Evolutionary conservation across 2,113 vertebrate genomes (phyloP), one percentile per base, ranked within the genome.

Genomic region (Spea multiplicata): DNA sequence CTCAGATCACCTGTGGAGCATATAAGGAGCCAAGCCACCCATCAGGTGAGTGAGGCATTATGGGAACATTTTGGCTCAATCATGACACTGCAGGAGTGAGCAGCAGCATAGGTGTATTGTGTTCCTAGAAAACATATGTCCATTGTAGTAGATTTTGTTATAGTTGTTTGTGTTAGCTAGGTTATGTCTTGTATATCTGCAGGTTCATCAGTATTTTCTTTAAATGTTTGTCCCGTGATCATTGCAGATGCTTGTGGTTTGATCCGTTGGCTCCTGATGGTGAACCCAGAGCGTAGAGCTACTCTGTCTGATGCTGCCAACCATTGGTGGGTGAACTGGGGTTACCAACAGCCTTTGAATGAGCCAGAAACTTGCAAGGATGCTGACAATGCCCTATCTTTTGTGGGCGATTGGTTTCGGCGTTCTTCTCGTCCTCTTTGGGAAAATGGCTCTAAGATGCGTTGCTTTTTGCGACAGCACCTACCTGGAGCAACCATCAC

Each of bases 311-410:
- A 99, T 75, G 95, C 98, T 0, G 94, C 94, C 10, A 90, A 93
- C 4, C 97, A 99, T 83, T 99, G 97, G 97, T 99, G 97, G 97
- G 93, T 99, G 57, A 99, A 98, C 89, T 98, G 96, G 97, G 96
- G 97, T 75, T 99, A 97, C 73, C 86, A 82, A 67, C 82, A 83
- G 76, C 87, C 92, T 0, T 7, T 95, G 0, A 86, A 87, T 1
- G 94, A 95, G 82, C 88, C 87, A 8, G 94, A 94, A 73, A 73
- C 82, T 16, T 71, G 81, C 49, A 76, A 77, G 0, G 92, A 93
- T 5, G 78, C 73, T 0, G 91, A 92, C 0, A 83, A 85, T 0
- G 82, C 86, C 5, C 83, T 94, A 52, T 87, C 93, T 12, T 81
- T 92, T 0, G 85, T 97, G 75, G 89, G 94, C 0, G 94, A 92